Evolutionary conservation across 2,888 invertebrate genomes (phyloP).

Genomic region (Drosophila picticornis): DNA sequence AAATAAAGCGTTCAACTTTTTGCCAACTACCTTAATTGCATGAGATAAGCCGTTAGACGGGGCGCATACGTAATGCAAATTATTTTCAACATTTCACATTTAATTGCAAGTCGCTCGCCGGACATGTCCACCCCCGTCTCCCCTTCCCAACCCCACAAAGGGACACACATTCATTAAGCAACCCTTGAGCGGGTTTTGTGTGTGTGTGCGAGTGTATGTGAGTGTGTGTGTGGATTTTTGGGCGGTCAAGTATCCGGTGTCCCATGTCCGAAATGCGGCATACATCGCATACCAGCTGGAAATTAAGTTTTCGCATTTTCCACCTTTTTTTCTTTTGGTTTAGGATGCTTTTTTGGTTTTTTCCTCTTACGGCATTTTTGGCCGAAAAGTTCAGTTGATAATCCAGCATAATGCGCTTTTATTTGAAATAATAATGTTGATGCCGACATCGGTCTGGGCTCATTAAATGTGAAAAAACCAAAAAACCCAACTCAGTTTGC

Average conservation of each 20-base stretch:
- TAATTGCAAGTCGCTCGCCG: conserved; percentile 65
- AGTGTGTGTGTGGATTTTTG: conserved; percentile 1
- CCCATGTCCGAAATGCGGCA: conserved; percentile 56
- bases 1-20: conserved; percentile 65
- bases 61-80: conserved; percentile 78
- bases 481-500: conserved; percentile 5
- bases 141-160: background rate
- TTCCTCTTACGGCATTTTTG: conserved; percentile 18
- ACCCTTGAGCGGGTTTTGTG: conserved; percentile 36
- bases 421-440: conserved; percentile 83
- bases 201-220: background rate
- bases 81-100: conserved; percentile 80
- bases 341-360: background rate
- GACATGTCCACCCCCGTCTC: conserved; percentile 22
- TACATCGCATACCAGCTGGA: conserved; percentile 73
- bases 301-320: conserved; percentile 81
- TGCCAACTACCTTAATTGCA: conserved; percentile 83
- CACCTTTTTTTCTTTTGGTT: conserved; percentile 56
- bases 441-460: conserved; percentile 77
- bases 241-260: conserved; percentile 59
- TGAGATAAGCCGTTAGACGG: conserved; percentile 75
- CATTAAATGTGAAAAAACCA: conserved; percentile 64
- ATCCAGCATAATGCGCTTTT: conserved; percentile 83
- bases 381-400: conserved; percentile 69
- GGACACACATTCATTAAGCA: conserved; percentile 76